Evolutionary conservation across 2,888 invertebrate species (phyloP), one percentile per base, ranked within the genome.

Genomic region (Mimumesa dahlbomi): DNA sequence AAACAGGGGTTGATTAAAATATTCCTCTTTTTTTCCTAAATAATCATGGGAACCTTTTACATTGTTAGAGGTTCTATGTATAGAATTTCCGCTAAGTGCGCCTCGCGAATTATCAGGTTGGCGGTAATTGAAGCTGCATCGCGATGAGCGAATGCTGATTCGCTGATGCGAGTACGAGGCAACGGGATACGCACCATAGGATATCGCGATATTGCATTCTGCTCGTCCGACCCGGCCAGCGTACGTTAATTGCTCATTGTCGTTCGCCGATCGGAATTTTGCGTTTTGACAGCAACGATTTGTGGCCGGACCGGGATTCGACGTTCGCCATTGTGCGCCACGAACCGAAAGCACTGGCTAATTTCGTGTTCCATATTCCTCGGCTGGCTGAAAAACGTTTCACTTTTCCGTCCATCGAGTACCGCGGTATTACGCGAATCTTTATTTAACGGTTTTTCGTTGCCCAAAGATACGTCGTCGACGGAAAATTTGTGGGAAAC

Each of bases 241-340:
- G 0, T 1, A 50, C n/a, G 36, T 36, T 66, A 53, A 61, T 54
- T 42, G 36, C 11, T 16, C 38, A 11, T 29, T 29, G 36, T 61
- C 49, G 16, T 11, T 40, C 2, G 7, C 11, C 7, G 4, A 3
- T 7, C 2, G 48, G 31, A 31, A 46, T 45, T 19, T 34, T 18
- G 6, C 6, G 22, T 25, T 14, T 18, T 5, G 16, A 16, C 11
- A 1, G 1, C 1, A 40, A 40, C 16, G 40, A 40, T 40, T 40
- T 40, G 16, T 16, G 40, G 29, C 1, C 29, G 2, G 9, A 9
- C 9, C 29, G 29, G 29, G 6, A 9, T 29, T 9, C 7, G 29
- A 2, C 9, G 29, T 29, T 9, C 7, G 7, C 29, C 0, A 29
- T 6, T 2, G 1, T 6, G 29, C 9, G 2, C 6, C 9, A 6